Evolutionary conservation across 2,113 vertebrate genomes (phyloP).

Genomic region (human (Homo sapiens)): GRCh38 chr6:57302001-57302500

Average conservation of each 20-base stretch:
- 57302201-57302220: conserved; percentile 35
- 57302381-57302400: not conserved
- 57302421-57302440: conserved; percentile 15
- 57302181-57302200: not conserved
- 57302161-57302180: not conserved
- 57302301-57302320: conserved; percentile 18
- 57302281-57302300: not conserved
- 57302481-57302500: not conserved
- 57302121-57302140: not conserved
- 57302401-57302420: not conserved
- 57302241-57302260: conserved; percentile 4
- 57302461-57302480: conserved; percentile 9
- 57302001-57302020: not conserved
- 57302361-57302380: not conserved
- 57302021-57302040: not conserved
- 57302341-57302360: not conserved
- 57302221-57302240: conserved; percentile 16
- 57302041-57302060: not conserved
- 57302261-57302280: not conserved
- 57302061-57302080: not conserved
- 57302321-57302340: not conserved
- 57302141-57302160: conserved; percentile 30
- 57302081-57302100: conserved; percentile 6
- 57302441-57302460: not conserved
- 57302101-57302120: not conserved